phyloP scores from a whole-genome alignment of 2,113 vertebrate species.

The Elaphurus davidianus region DNA sequence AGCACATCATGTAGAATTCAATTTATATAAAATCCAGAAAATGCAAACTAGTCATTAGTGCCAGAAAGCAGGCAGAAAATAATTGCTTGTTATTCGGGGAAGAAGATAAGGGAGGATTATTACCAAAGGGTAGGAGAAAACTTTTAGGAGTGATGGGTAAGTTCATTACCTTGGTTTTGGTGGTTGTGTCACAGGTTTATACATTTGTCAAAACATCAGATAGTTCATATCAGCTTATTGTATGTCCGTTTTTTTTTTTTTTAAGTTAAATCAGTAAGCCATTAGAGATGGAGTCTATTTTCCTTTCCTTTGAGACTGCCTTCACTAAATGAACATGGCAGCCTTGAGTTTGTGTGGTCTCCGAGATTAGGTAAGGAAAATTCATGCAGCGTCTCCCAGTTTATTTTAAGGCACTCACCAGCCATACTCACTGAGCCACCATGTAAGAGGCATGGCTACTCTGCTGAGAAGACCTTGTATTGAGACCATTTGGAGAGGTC shows the following conservation, averaged over 20 bases:
- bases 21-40: conserved; percentile 9
- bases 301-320: neutral
- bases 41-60: neutral
- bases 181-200: neutral
- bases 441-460: neutral
- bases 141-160: neutral
- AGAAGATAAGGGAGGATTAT: neutral
- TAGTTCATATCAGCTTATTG: neutral
- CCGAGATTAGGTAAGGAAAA: neutral
- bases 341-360: neutral
- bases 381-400: neutral
- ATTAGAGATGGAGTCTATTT: neutral
- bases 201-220: neutral
- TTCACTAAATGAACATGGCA: neutral
- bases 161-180: neutral
- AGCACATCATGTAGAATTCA: neutral
- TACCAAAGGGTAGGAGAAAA: neutral
- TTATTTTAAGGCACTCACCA: neutral
- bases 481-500: neutral
- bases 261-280: neutral
- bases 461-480: neutral
- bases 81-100: neutral
- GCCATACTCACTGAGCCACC: neutral
- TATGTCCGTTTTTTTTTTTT: neutral
- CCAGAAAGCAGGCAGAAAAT: neutral